Evolutionary conservation across 2,113 vertebrate genomes (phyloP).

Genomic region (Australoheros scitulus): DNA sequence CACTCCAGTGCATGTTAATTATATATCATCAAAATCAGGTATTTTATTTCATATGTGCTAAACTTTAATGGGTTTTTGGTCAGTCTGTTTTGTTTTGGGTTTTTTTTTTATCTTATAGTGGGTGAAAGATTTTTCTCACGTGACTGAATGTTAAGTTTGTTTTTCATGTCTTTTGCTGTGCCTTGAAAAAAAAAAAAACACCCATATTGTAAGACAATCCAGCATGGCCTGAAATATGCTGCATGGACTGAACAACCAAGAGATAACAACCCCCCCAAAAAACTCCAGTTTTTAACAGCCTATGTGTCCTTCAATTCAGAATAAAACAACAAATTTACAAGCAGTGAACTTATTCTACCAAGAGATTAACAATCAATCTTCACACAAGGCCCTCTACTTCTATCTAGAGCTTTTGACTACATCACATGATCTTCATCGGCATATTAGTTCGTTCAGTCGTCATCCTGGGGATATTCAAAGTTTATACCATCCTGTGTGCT

Average conservation of each 20-base stretch:
- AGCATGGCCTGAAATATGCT: slow-evolving; percentile 83
- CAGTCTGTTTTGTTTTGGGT: background rate
- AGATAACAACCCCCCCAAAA: slow-evolving; percentile 10
- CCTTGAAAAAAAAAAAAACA: slow-evolving; percentile 70
- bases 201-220: slow-evolving; percentile 78
- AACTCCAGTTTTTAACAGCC: background rate
- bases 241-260: slow-evolving; percentile 69
- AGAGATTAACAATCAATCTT: background rate
- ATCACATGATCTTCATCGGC: background rate
- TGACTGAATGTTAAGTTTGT: slow-evolving; percentile 67
- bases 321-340: background rate
- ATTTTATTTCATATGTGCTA: slow-evolving; percentile 6
- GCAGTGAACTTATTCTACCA: background rate
- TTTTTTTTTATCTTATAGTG: slow-evolving; percentile 26
- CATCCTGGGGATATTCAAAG: background rate
- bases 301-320: background rate
- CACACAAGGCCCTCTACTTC: background rate
- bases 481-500: background rate
- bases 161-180: slow-evolving; percentile 76
- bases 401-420: background rate
- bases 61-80: background rate
- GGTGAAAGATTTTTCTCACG: slow-evolving; percentile 42
- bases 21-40: slow-evolving; percentile 29
- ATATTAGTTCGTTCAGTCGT: background rate
- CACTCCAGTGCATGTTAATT: slow-evolving; percentile 28